Evolutionary conservation across 1,140 invertebrate species (phyloP), one percentile per base, ranked within the genome.

Genomic region (Chironomus striatipennis): DNA sequence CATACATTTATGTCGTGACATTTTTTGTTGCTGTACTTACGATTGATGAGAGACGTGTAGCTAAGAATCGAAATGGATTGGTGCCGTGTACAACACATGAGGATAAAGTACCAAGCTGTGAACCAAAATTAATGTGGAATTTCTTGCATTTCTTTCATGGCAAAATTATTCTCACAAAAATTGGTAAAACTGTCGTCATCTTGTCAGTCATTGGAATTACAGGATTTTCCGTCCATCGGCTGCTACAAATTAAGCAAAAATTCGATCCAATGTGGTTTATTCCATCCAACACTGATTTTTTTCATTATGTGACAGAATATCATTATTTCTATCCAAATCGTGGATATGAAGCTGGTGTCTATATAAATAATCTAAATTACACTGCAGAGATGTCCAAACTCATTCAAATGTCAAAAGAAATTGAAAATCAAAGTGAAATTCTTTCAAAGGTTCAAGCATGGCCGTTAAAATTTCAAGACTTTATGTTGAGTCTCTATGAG

Each of bases 201-300:
- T 72, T 89, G 17, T 80, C 89, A 73, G 89, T 89, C 15, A 18
- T 88, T 42, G 77, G 80, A 20, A 80, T 89, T 74, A 83, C 87
- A 15, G 84, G 85, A 34, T 85, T 89, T 75, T 89, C 88, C 78
- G 82, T 88, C 65, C 81, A 87, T 78, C 87, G 90, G 24, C 82
- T 87, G 64, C 80, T 87, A 34, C 80, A 85, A 73, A 81, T 94
- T 65, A 86, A 90, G 79, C 90, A 93, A 80, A 88, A 89, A 81
- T 94, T 93, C 82, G 90, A 93, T 83, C 88, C 90, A 0, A 84
- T 84, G 7, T 93, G 91, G 90, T 93, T 93, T 80, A 85, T 93
- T 74, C 90, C 91, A 1, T 85, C 88, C 76, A 85, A 86, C 72
- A 88, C 89, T 2, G 90, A 93, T 79, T 85, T 90, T n/a, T 87